Percentiles rank a stretch among this genome's conserved stretches.
Conservation (phyloP, 2,113 vertebrate genomes). For the Emydura subglobosa region DNA sequence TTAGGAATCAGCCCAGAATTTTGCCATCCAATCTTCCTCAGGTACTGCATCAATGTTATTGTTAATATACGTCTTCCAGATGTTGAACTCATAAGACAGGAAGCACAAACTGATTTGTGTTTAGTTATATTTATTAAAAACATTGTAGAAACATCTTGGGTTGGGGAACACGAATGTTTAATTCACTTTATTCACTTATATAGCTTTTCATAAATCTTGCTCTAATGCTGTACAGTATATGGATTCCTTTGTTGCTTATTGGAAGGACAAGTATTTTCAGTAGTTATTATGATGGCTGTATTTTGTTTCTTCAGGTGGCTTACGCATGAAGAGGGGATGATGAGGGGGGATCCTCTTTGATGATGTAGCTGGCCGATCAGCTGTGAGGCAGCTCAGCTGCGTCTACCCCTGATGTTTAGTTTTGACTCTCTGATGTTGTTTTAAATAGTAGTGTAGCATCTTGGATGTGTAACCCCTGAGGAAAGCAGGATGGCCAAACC, state of each 20-base stretch:
- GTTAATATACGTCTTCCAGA: conserved; percentile 54
- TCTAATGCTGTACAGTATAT: neutral
- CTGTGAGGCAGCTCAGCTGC: neutral
- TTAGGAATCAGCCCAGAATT: conserved; percentile 32
- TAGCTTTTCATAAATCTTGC: conserved; percentile 35
- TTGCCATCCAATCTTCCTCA: neutral
- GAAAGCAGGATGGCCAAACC: neutral
- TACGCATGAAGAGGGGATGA: neutral
- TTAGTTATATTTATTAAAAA: conserved; percentile 10
- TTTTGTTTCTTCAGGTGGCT: conserved; percentile 12
- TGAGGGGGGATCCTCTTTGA: neutral
- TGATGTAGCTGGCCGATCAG: neutral
- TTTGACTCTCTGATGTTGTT: neutral
- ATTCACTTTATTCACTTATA: conserved; percentile 16
- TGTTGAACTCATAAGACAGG: conserved; percentile 21
- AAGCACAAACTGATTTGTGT: conserved; percentile 26
- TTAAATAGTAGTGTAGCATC: neutral
- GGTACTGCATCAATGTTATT: conserved; percentile 6
- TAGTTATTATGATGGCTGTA: neutral
- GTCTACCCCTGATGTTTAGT: neutral
- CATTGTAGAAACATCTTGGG: conserved; percentile 40
- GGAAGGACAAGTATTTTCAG: conserved; percentile 4
- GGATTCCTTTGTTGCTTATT: neutral
- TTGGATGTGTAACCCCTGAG: neutral
- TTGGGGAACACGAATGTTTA: conserved; percentile 51